Conservation (phyloP, 2,113 vertebrate genomes). For the Aphyosemion australe region DNA sequence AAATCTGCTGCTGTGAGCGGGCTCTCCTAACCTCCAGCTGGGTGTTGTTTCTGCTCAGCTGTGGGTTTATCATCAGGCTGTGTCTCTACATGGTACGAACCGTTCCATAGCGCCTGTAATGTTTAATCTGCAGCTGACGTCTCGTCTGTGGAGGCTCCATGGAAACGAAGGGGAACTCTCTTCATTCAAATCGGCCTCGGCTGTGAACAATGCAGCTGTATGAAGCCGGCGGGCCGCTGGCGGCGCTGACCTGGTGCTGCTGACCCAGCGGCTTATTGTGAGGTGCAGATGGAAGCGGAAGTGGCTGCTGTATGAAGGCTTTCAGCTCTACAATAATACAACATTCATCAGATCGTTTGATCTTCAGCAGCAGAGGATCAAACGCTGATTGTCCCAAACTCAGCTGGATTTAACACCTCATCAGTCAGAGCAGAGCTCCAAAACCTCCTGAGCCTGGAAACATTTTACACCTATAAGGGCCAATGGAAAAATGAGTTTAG, state of each 20-base stretch:
- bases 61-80: too few species aligned
- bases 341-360: slow-evolving; percentile 11
- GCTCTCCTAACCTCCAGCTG: too few species aligned
- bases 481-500: too few species aligned
- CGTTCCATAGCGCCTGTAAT: too few species aligned
- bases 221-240: neutral
- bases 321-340: neutral
- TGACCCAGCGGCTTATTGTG: slow-evolving; percentile 17
- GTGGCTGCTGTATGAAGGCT: slow-evolving; percentile 5
- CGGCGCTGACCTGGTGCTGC: neutral
- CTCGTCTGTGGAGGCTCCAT: neutral
- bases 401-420: neutral
- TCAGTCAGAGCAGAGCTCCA: too few species aligned
- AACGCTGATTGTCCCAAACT: neutral
- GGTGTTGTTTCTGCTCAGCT: too few species aligned
- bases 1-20: too few species aligned
- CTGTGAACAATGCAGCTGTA: slow-evolving; percentile 17
- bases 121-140: neutral
- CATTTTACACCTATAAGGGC: too few species aligned
- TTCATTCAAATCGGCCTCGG: neutral
- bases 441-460: too few species aligned
- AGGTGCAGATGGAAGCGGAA: slow-evolving; percentile 18
- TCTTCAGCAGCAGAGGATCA: neutral
- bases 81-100: too few species aligned
- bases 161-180: slow-evolving; percentile 1